Evolutionary conservation across 2,888 invertebrate species (phyloP), one percentile per base, ranked within the genome.

Genomic region (Tillus elongatus): DNA sequence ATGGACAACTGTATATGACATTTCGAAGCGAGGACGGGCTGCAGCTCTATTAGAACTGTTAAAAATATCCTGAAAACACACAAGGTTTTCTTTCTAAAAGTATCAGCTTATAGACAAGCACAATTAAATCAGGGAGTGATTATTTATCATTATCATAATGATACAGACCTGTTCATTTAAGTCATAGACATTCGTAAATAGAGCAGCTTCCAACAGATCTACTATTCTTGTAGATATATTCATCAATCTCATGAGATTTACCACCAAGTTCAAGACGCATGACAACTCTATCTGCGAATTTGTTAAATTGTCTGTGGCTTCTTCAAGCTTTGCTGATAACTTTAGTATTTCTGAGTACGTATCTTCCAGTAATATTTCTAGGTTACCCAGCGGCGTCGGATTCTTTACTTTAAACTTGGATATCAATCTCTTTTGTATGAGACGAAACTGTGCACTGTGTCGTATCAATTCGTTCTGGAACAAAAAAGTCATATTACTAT

Each of bases 341-440:
- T 61, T 60, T 26, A 69, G 60, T n/a, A 78, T 66, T 54, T 80
- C 76, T 41, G 70, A 60, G 53, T 81, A 76, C 1, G 85, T 83
- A 42, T 82, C 80, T 40, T 77, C 75, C 54, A 86, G 69, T 3
- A 88, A 65, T 32, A 75, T 74, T 58, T 84, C 82, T 33, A 90
- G 63, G 38, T 79, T 76, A 30, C 75, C 74, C 41, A 89, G 70
- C 28, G 85, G 77, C 2, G 78, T 74, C 0, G 84, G 82, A 35
- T 82, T 87, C 55, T 82, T 75, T 39, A 88, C 84, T 47, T 85
- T 83, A 55, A 83, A 82, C 56, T 83, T 79, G 2, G 82, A 76
- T 42, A 90, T 67, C 24, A 90, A 67, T 43, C 79, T 70, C 56
- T 82, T 79, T 63, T 90, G 85, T 19, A 90, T 75, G 38, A 82